Evolutionary conservation across 2,888 invertebrate genomes (phyloP).

Genomic region (Pterostichus madidus): DNA sequence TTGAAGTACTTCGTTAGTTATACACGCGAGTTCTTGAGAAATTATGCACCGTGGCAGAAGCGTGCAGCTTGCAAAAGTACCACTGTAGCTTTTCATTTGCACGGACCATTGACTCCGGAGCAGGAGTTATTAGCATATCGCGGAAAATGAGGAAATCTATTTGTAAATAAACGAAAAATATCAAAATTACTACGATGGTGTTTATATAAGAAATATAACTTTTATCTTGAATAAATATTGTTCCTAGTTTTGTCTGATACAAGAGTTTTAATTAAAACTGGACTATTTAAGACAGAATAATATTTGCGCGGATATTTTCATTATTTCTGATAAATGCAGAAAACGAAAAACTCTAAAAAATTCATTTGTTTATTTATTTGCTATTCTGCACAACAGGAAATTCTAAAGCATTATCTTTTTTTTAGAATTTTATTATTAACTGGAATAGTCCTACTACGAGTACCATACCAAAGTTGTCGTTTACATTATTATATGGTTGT

Average conservation of each 20-base stretch:
- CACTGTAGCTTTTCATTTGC: neutral
- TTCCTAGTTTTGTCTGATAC: neutral
- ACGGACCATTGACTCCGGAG: neutral
- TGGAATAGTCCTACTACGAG: too few species aligned
- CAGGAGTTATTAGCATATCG: neutral
- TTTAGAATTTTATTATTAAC: too few species aligned
- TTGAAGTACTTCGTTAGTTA: slow-evolving; percentile 64
- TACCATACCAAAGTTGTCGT: too few species aligned
- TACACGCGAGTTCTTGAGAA: too few species aligned
- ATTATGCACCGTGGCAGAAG: neutral
- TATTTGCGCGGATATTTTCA: neutral
- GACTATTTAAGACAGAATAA: neutral
- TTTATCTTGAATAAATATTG: neutral
- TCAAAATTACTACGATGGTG: neutral
- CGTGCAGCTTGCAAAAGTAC: neutral
- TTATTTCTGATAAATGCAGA: neutral
- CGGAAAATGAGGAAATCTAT: neutral
- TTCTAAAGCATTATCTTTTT: too few species aligned
- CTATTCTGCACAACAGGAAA: too few species aligned
- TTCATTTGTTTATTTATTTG: too few species aligned
- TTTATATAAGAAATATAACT: neutral
- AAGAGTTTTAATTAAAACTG: neutral
- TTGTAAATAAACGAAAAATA: slow-evolving; percentile 12
- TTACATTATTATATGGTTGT: too few species aligned
- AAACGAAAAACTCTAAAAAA: neutral